phyloP scores from a whole-genome alignment of 2,888 invertebrate species.

The Drosophila anomalata region DNA sequence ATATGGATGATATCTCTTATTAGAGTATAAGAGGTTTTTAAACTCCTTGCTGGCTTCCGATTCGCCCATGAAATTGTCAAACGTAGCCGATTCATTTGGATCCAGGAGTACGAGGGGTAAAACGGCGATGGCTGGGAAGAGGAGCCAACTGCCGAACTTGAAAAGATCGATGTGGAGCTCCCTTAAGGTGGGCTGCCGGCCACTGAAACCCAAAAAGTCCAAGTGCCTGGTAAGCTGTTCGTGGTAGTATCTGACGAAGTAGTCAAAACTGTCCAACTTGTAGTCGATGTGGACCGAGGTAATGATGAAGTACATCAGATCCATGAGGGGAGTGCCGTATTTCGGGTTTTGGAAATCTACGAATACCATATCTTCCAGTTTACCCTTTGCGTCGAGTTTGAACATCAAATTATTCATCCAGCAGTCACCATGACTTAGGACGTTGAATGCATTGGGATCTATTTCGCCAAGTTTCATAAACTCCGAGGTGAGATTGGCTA shows the following conservation, averaged over 20 bases:
- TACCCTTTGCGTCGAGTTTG: constrained; percentile 60
- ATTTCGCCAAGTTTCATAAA: constrained; percentile 8
- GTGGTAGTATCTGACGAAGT: constrained; percentile 79
- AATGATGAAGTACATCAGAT: constrained; percentile 78
- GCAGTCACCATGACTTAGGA: constrained; percentile 76
- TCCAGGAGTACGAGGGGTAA: constrained; percentile 78
- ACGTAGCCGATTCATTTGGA: constrained; percentile 68
- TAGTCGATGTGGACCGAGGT: constrained; percentile 75
- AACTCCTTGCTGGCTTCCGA: constrained; percentile 48
- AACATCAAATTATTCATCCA: constrained; percentile 81
- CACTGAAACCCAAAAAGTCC: constrained; percentile 68
- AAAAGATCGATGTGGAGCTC: constrained; percentile 68
- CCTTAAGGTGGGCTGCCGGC: constrained; percentile 67
- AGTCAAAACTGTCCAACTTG: constrained; percentile 78
- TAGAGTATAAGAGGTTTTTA: constrained; percentile 65
- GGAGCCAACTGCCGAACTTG: constrained; percentile 66
- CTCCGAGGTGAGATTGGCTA: background rate
- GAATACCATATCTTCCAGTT: constrained; percentile 66
- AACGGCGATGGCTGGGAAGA: constrained; percentile 47
- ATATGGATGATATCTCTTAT: constrained; percentile 66
- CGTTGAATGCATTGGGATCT: constrained; percentile 68
- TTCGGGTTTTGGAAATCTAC: constrained; percentile 80
- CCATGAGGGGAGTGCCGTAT: constrained; percentile 71
- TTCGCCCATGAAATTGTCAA: constrained; percentile 71
- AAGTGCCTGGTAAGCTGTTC: constrained; percentile 74